Conservation (phyloP, 2,888 invertebrate species). For the Nudaria mundana region DNA sequence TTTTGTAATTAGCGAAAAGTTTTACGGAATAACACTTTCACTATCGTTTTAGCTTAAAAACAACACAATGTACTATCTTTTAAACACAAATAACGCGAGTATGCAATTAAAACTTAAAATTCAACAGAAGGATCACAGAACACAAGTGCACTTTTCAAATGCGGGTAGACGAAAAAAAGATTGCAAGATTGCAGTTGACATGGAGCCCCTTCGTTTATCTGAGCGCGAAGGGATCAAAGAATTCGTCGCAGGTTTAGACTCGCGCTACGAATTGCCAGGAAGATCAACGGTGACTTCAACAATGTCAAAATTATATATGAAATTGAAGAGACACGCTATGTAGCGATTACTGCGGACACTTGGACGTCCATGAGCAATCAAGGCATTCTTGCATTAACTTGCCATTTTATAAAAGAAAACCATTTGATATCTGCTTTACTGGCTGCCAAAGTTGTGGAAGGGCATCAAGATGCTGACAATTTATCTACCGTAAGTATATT, state of each 20-base stretch:
- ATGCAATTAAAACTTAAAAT: no score
- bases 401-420: constrained; percentile 7
- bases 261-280: constrained; percentile 8
- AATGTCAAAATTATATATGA: constrained; percentile 2
- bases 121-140: no score
- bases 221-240: constrained; percentile 12
- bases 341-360: constrained; percentile 8
- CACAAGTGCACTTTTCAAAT: no score
- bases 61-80: no score
- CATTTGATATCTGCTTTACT: constrained; percentile 1
- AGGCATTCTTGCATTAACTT: constrained; percentile 6
- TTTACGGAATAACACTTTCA: no score
- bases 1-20: no score
- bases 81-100: no score
- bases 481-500: constrained; percentile 7
- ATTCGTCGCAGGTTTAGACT: constrained; percentile 10
- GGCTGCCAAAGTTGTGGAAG: constrained; percentile 5
- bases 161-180: no score
- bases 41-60: no score
- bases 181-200: constrained; percentile 10
- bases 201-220: constrained; percentile 11
- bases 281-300: constrained; percentile 6
- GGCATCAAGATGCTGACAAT: constrained; percentile 8
- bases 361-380: constrained; percentile 9
- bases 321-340: constrained; percentile 2